Base-by-base conservation (phyloP, 2,113 vertebrate species). In the Synchiropus splendidus region DNA sequence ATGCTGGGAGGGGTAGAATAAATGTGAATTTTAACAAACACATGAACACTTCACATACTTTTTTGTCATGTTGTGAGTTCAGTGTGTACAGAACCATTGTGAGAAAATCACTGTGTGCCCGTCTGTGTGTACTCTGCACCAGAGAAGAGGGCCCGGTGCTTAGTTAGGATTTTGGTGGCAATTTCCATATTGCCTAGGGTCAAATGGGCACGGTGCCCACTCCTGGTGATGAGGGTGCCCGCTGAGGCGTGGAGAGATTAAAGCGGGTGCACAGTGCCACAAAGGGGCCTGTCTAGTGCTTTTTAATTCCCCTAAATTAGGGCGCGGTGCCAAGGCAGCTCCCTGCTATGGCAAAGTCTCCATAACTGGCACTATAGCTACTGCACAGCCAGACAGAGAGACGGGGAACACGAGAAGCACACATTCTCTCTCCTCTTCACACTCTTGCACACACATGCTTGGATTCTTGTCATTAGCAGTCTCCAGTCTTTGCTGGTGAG, bases 251-350 rank as follows among this genome's bases (percentile, higher is more conserved):
- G 64, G 75, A 75, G 72, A 87, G 81, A 85, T 84, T 85, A 85
- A 81, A 84, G 80, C 72, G 50, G 74, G 75, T 73, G 72, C 76
- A 76, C 59, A 66, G 67, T 83, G 67, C 74, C 83, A 85, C 81
- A 85, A 85, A 83, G 76, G 78, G 74, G 66, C 70, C 73, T 78
- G 84, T 84, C 82, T 87, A 81, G 81, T 85, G 80, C 74, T 84
- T 81, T 85, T 84, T 84, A 82, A 85, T 85, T 85, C 82, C 64
- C 61, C 79, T 78, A 85, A 85, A 87, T 87, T 83, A 86, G 79
- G 79, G 82, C 76, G 64, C 37, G 1, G 66, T 67, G 78, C 78
- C 80, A 83, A 79, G 58, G n/a, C n/a, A n/a, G n/a, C n/a, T n/a
- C n/a, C 73, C 78, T 63, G 74, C 70, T 70, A 76, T 58, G 59